phyloP scores from a whole-genome alignment of 35 echinoderm and acorn worm species.

The Diadema setosum region DNA sequence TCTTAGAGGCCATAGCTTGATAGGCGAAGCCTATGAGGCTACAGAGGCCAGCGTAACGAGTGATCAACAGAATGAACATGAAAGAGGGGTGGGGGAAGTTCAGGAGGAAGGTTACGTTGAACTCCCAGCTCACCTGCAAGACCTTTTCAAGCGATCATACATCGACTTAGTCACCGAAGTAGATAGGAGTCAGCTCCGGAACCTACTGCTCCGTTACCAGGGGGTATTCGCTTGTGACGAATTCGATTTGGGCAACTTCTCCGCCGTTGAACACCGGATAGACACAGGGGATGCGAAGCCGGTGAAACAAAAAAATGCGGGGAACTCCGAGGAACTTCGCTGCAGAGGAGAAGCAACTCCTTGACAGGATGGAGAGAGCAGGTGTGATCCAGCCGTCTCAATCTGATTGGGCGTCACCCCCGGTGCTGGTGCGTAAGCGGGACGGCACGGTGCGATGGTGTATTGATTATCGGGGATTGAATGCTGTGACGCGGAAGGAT shows the following conservation, averaged over 20 bases:
- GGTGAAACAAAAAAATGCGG: slow-evolving; percentile 36
- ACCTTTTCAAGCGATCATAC: background rate
- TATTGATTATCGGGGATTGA: slow-evolving; percentile 41
- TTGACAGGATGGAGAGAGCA: slow-evolving; percentile 39
- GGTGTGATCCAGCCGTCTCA: slow-evolving; percentile 8
- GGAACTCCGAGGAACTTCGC: slow-evolving; percentile 33
- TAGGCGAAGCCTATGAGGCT: background rate
- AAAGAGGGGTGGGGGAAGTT: background rate
- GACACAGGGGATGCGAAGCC: slow-evolving; percentile 18
- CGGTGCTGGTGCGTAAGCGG: slow-evolving; percentile 35
- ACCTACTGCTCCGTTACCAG: background rate
- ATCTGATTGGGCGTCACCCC: slow-evolving; percentile 33
- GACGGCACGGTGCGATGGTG: slow-evolving; percentile 34
- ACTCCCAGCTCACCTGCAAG: background rate
- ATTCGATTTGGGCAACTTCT: slow-evolving; percentile 41
- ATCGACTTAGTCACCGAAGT: background rate
- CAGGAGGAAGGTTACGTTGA: background rate
- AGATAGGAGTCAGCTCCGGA: background rate
- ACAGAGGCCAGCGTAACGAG: background rate
- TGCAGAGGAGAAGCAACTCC: slow-evolving; percentile 28
- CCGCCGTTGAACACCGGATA: slow-evolving; percentile 17
- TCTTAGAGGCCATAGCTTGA: background rate
- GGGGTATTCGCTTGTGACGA: slow-evolving; percentile 40
- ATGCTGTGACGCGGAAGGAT: slow-evolving; percentile 40
- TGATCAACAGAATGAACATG: background rate